Conservation (phyloP, 2,888 invertebrate species). For the Stenichneumon culpator region DNA sequence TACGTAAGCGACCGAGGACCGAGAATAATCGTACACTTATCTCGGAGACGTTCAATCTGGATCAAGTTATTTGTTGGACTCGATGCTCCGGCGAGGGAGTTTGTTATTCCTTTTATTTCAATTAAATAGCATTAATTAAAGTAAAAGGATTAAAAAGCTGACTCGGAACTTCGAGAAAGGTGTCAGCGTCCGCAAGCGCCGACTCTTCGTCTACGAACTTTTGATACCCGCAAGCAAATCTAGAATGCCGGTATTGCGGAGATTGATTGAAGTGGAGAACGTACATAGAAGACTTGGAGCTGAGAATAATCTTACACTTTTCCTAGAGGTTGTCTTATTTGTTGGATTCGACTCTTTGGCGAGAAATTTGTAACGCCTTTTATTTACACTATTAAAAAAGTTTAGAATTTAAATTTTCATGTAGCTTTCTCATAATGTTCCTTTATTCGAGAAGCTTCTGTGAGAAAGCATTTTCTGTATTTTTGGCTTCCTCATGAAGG, state of each 20-base stretch:
- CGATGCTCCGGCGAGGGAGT: neutral
- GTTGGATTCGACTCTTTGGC: neutral
- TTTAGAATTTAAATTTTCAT: too few relatives aligned
- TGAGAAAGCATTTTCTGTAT: too few relatives aligned
- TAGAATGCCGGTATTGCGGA: neutral
- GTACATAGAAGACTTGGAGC: neutral
- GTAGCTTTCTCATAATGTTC: too few relatives aligned
- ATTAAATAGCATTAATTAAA: neutral
- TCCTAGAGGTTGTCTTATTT: too few relatives aligned
- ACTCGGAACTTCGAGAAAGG: neutral
- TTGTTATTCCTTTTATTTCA: neutral
- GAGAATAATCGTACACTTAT: conserved; percentile 11
- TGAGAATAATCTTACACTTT: conserved; percentile 4
- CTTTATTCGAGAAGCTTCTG: too few relatives aligned
- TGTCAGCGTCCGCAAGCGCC: neutral
- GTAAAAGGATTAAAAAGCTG: neutral
- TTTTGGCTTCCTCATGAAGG: too few relatives aligned
- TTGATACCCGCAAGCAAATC: neutral
- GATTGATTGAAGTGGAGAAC: conserved; percentile 27
- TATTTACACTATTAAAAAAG: neutral
- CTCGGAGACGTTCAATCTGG: neutral
- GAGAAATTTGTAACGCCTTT: neutral
- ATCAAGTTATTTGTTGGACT: neutral
- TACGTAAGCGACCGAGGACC: neutral
- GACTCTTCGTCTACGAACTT: neutral